Conservation (phyloP, 35 echinoderm and acorn worm genomes). For the Holothuria glaberrima region DNA sequence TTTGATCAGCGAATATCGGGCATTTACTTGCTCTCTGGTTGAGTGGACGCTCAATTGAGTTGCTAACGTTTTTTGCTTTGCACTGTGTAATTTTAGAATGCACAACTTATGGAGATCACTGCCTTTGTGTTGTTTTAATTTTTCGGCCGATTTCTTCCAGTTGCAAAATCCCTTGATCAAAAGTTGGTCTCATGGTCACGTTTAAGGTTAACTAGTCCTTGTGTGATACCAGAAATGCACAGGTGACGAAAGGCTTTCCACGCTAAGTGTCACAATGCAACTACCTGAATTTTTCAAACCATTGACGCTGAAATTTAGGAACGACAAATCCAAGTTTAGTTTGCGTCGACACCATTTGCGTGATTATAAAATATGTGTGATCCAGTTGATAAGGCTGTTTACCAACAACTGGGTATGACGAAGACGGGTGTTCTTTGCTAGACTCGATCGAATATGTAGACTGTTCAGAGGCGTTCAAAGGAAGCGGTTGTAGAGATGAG, state of each 20-base stretch:
- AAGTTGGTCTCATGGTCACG: constrained; percentile 37
- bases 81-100: too few relatives aligned
- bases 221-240: constrained; percentile 30
- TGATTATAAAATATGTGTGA: constrained; percentile 17
- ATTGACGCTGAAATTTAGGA: constrained; percentile 44
- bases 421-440: too few relatives aligned
- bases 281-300: constrained; percentile 21
- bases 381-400: neutral
- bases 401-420: neutral
- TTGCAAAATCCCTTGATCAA: constrained; percentile 27
- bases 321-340: constrained; percentile 31
- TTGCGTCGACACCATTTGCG: constrained; percentile 44
- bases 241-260: constrained; percentile 14
- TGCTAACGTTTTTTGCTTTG: too few relatives aligned
- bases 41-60: too few relatives aligned
- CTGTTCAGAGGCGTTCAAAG: neutral
- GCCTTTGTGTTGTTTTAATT: constrained; percentile 6
- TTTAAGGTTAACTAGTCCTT: neutral
- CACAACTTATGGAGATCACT: neutral
- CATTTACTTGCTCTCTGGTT: too few relatives aligned
- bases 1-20: too few relatives aligned
- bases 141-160: constrained; percentile 19
- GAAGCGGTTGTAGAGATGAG: neutral
- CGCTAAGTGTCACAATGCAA: constrained; percentile 10
- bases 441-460: too few relatives aligned